A percentile compares a stretch with the other conserved stretches of the same genome.
phyloP scores from a whole-genome alignment of 2,888 invertebrate species.

The Oasisia sp. region DNA sequence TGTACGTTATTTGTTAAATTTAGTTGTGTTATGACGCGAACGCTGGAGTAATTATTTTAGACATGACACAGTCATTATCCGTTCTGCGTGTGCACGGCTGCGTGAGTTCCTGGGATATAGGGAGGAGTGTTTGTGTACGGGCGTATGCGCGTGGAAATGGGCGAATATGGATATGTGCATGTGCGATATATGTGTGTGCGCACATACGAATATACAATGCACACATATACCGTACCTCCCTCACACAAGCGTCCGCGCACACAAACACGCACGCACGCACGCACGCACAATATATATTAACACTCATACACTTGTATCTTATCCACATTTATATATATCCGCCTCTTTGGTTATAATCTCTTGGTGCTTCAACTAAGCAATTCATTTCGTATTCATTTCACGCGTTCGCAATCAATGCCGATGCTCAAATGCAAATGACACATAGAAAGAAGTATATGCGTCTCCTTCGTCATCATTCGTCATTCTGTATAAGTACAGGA shows the following conservation, averaged over 20 bases:
- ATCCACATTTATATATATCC: not conserved
- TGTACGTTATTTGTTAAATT: too few species aligned
- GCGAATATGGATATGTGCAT: not conserved
- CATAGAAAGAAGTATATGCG: not conserved
- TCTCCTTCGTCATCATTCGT: not conserved
- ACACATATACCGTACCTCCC: not conserved
- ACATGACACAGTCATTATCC: too few species aligned
- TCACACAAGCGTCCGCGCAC: not conserved
- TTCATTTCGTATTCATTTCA: not conserved
- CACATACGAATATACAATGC: not conserved
- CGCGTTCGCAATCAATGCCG: not conserved
- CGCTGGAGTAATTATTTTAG: too few species aligned
- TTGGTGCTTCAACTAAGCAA: not conserved
- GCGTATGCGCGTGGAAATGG: not conserved
- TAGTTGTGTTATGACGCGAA: too few species aligned
- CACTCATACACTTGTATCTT: not conserved
- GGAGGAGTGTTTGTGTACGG: not conserved
- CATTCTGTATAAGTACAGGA: not conserved
- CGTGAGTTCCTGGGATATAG: not conserved
- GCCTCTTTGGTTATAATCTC: constrained; percentile 3
- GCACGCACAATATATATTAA: not conserved
- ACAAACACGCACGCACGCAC: not conserved
- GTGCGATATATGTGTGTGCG: not conserved
- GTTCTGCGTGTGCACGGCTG: not conserved
- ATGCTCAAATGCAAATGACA: not conserved